These are phyloP conservation scores for Orius insidiosus DNA, from an alignment of 1,140 invertebrate genomes.

Conservation along the genomic window DNA sequence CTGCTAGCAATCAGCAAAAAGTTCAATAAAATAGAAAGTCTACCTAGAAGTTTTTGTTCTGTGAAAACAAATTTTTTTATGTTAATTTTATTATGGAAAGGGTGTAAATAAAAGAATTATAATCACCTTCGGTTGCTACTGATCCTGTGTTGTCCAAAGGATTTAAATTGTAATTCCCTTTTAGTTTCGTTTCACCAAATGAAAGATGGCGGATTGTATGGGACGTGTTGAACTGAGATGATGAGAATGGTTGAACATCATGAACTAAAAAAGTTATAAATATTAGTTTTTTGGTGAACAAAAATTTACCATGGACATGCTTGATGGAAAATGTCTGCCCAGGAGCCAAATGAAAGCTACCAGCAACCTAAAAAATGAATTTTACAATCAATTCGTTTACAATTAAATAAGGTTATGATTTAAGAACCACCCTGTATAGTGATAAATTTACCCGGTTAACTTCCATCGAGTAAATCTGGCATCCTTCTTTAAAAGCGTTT, in stretches of 20 bases:
- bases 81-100: neutral
- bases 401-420: too few species aligned
- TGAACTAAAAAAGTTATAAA: constrained; percentile 45
- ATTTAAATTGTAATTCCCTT: constrained; percentile 31
- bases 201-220: constrained; percentile 82
- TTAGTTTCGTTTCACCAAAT: constrained; percentile 47
- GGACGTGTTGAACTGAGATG: constrained; percentile 74
- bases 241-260: constrained; percentile 77
- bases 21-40: constrained; percentile 3
- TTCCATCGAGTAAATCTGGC: constrained; percentile 82
- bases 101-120: neutral
- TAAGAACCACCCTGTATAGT: too few species aligned
- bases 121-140: constrained; percentile 51
- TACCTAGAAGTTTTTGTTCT: neutral
- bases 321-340: constrained; percentile 86
- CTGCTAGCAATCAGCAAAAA: neutral
- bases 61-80: neutral
- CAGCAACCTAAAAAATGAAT: constrained; percentile 60
- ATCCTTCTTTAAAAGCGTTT: constrained; percentile 74
- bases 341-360: constrained; percentile 95
- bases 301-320: constrained; percentile 64
- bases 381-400: too few species aligned
- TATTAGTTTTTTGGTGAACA: constrained; percentile 1
- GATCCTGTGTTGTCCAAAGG: constrained; percentile 69
- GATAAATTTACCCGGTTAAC: constrained; percentile 84